Conservation (phyloP, 2,113 vertebrate genomes). For the Istiophorus platypterus region DNA sequence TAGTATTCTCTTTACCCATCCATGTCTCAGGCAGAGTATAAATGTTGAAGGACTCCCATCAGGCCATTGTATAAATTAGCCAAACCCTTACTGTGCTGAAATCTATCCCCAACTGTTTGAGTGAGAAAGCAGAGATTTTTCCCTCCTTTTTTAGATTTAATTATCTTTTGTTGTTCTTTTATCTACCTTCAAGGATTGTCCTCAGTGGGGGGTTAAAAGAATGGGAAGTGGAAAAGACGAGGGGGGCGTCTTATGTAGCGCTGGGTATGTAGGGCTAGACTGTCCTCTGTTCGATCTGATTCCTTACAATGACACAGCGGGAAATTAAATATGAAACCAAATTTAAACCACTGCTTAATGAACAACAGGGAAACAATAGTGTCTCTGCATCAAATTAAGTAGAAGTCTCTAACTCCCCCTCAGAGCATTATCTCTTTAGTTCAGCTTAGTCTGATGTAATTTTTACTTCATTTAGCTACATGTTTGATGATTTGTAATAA, state of each 20-base stretch:
- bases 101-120: constrained; percentile 84
- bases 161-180: constrained; percentile 86
- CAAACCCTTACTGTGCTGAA: constrained; percentile 82
- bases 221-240: constrained; percentile 83
- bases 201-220: constrained; percentile 84
- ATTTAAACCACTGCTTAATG: constrained; percentile 78
- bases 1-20: constrained; percentile 67
- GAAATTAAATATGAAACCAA: constrained; percentile 83
- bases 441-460: constrained; percentile 68
- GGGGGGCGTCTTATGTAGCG: constrained; percentile 72
- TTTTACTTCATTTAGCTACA: constrained; percentile 60
- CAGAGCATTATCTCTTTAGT: constrained; percentile 70
- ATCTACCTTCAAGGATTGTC: constrained; percentile 86
- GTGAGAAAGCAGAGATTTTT: constrained; percentile 78
- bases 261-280: constrained; percentile 75
- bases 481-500: constrained; percentile 72
- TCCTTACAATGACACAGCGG: constrained; percentile 82
- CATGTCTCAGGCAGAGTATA: constrained; percentile 70
- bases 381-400: constrained; percentile 66
- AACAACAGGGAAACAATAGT: constrained; percentile 78
- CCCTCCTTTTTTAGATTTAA: constrained; percentile 84
- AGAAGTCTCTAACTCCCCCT: constrained; percentile 69
- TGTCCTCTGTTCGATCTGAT: constrained; percentile 80
- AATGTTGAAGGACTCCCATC: constrained; percentile 79
- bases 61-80: constrained; percentile 79